Percentiles rank a stretch among this genome's conserved stretches.
These are phyloP conservation scores for Amblyjoppa proteus DNA, from an alignment of 2,888 invertebrate species.

Conservation along the genomic window DNA sequence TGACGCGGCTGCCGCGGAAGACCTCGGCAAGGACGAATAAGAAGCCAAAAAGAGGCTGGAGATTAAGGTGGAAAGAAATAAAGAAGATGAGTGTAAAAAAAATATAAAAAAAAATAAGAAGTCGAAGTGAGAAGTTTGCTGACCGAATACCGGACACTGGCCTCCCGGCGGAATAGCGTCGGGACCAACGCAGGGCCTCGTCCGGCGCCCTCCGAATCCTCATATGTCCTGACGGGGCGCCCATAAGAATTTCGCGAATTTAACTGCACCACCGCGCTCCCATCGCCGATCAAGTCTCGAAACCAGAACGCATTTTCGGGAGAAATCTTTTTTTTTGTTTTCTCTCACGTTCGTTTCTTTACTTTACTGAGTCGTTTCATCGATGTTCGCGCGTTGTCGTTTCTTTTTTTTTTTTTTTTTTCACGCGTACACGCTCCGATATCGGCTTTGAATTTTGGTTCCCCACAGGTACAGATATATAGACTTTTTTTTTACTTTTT, in stretches of 20 bases:
- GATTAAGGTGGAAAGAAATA: conserved; percentile 46
- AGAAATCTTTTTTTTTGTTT: conserved; percentile 20
- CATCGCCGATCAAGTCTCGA: conserved; percentile 21
- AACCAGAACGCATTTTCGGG: conserved; percentile 18
- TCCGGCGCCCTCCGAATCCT: conserved; percentile 1
- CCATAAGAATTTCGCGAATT: conserved; percentile 49
- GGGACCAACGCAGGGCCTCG: conserved; percentile 26
- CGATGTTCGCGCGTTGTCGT: conserved; percentile 23
- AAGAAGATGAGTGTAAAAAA: conserved; percentile 31
- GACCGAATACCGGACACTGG: conserved; percentile 63
- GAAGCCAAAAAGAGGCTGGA: conserved; percentile 61
- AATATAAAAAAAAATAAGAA: conserved; percentile 43
- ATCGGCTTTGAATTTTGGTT: conserved; percentile 52
- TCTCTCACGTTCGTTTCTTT: conserved; percentile 40
- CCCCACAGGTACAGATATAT: conserved; percentile 16
- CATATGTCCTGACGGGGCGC: conserved; percentile 15
- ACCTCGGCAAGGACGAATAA: conserved; percentile 82
- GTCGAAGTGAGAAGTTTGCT: conserved; percentile 59
- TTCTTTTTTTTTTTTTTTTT: conserved; percentile 19
- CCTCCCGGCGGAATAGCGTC: neutral
- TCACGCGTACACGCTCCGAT: conserved; percentile 40
- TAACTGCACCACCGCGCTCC: conserved; percentile 13
- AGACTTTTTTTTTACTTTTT: conserved; percentile 32
- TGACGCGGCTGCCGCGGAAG: conserved; percentile 78
- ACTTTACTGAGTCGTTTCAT: conserved; percentile 39